Percentiles rank a stretch among this genome's conserved stretches.
phyloP scores from a whole-genome alignment of 2,113 vertebrate species.

The Erythrolamprus reginae region DNA sequence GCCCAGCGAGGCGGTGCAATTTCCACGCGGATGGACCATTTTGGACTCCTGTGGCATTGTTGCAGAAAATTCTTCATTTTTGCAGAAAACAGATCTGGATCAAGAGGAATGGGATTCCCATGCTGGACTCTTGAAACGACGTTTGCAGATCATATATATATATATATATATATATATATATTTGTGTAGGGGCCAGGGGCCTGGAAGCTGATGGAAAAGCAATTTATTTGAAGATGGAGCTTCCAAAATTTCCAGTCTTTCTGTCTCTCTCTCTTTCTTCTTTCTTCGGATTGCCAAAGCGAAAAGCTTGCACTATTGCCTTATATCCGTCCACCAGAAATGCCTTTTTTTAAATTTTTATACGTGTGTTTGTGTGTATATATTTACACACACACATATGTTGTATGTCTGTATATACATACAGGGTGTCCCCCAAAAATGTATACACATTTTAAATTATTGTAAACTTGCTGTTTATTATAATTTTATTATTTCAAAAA shows the following conservation, averaged over 20 bases:
- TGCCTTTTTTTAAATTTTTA: background rate
- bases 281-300: background rate
- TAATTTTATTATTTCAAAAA: too few species aligned
- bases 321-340: background rate
- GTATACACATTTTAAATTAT: too few species aligned
- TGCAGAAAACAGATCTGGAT: background rate
- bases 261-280: background rate
- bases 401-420: too few species aligned
- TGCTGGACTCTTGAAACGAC: background rate
- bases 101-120: background rate
- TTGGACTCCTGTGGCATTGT: background rate
- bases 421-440: too few species aligned
- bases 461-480: too few species aligned
- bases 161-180: too few species aligned
- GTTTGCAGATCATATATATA: too few species aligned
- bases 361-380: too few species aligned
- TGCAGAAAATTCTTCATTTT: too few species aligned
- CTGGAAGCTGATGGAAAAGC: background rate
- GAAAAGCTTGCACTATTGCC: too few species aligned
- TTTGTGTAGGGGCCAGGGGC: background rate
- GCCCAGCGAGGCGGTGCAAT: rapidly evolving
- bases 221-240: background rate
- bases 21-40: background rate
- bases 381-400: too few species aligned
- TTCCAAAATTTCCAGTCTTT: background rate